Evolutionary conservation across 2,888 invertebrate genomes (phyloP).

Genomic region (Drosophila cracens): DNA sequence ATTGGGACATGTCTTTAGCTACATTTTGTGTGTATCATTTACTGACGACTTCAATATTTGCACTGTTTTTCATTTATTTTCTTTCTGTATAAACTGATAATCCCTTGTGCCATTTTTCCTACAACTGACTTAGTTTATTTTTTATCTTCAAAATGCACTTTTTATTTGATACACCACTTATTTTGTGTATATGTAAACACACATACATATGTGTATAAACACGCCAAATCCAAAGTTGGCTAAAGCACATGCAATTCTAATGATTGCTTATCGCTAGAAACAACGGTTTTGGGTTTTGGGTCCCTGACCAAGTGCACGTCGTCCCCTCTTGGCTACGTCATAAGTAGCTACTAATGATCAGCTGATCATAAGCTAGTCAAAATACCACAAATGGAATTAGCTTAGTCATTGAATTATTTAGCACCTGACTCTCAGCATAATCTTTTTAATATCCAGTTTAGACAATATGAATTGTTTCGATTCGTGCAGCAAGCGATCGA

Average conservation of each 20-base stretch:
- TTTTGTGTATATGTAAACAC: neutral
- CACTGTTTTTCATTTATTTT: conserved; percentile 24
- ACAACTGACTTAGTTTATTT: conserved; percentile 18
- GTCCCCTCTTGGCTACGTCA: conserved; percentile 38
- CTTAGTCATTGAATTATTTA: conserved; percentile 16
- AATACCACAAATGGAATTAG: conserved; percentile 7
- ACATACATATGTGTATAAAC: neutral
- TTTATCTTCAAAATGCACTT: conserved; percentile 35
- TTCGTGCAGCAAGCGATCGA: conserved; percentile 5
- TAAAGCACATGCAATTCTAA: conserved; percentile 41
- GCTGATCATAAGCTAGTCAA: conserved; percentile 26
- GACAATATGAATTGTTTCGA: neutral
- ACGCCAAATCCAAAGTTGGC: neutral
- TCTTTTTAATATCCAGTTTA: neutral
- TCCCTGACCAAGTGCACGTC: conserved; percentile 74
- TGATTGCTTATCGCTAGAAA: conserved; percentile 48
- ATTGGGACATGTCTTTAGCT: conserved; percentile 65
- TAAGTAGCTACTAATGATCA: conserved; percentile 27
- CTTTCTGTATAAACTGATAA: conserved; percentile 19
- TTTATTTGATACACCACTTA: conserved; percentile 21
- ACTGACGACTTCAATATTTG: conserved; percentile 34
- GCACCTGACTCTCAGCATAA: neutral
- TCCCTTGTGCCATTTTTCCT: conserved; percentile 36
- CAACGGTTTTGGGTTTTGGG: conserved; percentile 4
- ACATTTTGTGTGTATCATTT: conserved; percentile 48